Base-by-base conservation (phyloP, 2,888 invertebrate species). In the Caradrina kadenii region DNA sequence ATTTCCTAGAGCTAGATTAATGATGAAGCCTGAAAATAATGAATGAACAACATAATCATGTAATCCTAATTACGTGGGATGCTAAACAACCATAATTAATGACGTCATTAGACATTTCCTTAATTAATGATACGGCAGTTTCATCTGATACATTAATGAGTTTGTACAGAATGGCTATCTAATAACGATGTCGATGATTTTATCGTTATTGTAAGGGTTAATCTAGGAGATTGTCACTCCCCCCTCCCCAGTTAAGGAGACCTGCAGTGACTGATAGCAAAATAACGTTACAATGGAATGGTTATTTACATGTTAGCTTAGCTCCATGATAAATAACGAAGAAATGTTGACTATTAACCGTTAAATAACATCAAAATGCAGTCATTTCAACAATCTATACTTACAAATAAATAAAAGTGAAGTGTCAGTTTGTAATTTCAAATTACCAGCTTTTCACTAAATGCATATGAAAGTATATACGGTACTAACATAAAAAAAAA, bases 61-160 rank as follows among this genome's bases (percentile, higher is more conserved):
- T 77, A 54, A 59, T 63, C 17, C 53, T 65, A 67, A 80, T 73
- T 71, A 69, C 49, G 5, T 13, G 53, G 50, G 35, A 39, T 52
- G 35, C 31, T 73, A 62, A 67, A 72, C 62, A 58, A 63, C 42
- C 55, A 56, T 71, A 60, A 69, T 69, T 67, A 50, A 63, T 79
- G 71, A 67, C 73, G 69, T 74, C 79, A 79, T 82, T 72, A 79
- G 58, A 17, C 45, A 49, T 39, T 67, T 52, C 58, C 39, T n/a
- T 79, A 59, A 76, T 72, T 45, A 82, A 63, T 75, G 72, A 72
- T 63, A 63, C 48, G 45, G 56, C 69, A 48, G 53, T 63, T 69
- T 59, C 53, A 39, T 73, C 22, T 61, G 65, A 70, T 63, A 62
- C 31, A 56, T 59, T 82, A 71, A 74, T 74, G 70, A 64, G 56